Conservation (phyloP, 2,113 vertebrate species). For the Meleagris gallopavo region DNA sequence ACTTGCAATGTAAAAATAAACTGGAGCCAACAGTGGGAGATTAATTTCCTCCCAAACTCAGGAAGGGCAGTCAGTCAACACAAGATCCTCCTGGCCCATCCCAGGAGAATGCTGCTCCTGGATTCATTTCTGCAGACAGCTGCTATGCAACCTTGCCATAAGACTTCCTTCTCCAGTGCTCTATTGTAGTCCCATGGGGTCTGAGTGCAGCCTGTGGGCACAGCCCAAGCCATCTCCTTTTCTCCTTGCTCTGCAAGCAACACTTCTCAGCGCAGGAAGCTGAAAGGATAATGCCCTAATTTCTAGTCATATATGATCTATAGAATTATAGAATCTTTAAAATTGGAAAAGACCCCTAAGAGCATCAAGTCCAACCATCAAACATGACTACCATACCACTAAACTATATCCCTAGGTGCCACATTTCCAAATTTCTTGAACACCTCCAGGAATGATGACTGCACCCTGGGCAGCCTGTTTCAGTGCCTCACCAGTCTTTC, state of each 20-base stretch:
- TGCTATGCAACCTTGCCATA: conserved; percentile 26
- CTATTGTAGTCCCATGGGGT: neutral
- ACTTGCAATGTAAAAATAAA: conserved; percentile 65
- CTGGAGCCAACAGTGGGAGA: conserved; percentile 27
- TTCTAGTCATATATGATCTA: neutral
- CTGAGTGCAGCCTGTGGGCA: conserved; percentile 15
- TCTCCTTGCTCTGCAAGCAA: neutral
- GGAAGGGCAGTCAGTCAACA: conserved; percentile 58
- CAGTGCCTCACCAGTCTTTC: too few species aligned
- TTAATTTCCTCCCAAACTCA: conserved; percentile 49
- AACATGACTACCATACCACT: too few species aligned
- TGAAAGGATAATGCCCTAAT: neutral
- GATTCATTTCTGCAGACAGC: conserved; percentile 60
- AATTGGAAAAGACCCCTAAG: too few species aligned
- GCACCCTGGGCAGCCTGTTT: too few species aligned
- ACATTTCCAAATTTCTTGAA: too few species aligned
- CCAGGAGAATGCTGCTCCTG: conserved; percentile 52
- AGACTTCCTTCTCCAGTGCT: conserved; percentile 52
- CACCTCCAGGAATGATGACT: too few species aligned
- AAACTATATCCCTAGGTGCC: too few species aligned
- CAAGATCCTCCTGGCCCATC: conserved; percentile 60
- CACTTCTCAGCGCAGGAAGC: neutral
- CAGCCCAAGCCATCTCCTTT: conserved; percentile 37
- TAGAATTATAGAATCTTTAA: too few species aligned
- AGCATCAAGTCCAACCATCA: too few species aligned